phyloP scores from a whole-genome alignment of 2,113 vertebrate species.

The Ptyas mucosa region DNA sequence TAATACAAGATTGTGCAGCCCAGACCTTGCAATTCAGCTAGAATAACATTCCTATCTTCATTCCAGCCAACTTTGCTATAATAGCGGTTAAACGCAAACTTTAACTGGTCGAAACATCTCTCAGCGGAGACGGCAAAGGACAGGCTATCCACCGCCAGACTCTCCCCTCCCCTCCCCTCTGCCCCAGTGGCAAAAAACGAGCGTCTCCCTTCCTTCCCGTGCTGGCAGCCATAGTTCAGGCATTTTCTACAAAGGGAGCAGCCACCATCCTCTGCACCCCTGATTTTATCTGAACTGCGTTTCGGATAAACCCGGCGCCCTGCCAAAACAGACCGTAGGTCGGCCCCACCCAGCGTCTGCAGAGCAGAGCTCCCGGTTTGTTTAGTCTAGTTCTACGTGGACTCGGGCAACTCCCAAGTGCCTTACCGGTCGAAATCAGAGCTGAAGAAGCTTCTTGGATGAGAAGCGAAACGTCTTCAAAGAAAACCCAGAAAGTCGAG shows the following conservation, averaged over 20 bases:
- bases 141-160: not conserved
- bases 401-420: not conserved
- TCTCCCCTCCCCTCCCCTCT: not conserved
- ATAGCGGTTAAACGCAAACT: not conserved
- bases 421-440: not conserved
- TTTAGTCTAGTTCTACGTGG: not conserved
- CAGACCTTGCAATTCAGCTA: not conserved
- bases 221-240: not conserved
- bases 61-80: not conserved
- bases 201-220: not conserved
- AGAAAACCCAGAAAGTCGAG: too few relatives aligned
- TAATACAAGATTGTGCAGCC: not conserved
- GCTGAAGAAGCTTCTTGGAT: too few relatives aligned
- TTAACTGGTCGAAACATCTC: not conserved
- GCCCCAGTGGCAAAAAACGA: not conserved
- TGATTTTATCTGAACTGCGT: not conserved
- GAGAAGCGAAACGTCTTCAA: too few relatives aligned
- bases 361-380: not conserved
- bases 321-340: not conserved
- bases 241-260: not conserved
- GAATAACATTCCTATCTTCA: not conserved
- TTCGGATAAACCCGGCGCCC: not conserved
- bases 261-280: not conserved
- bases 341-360: not conserved
- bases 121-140: not conserved